A percentile compares a stretch with the other conserved stretches of the same genome.
These are phyloP conservation scores for Grus americana DNA, from an alignment of 2,113 vertebrate genomes.

Conservation along the genomic window DNA sequence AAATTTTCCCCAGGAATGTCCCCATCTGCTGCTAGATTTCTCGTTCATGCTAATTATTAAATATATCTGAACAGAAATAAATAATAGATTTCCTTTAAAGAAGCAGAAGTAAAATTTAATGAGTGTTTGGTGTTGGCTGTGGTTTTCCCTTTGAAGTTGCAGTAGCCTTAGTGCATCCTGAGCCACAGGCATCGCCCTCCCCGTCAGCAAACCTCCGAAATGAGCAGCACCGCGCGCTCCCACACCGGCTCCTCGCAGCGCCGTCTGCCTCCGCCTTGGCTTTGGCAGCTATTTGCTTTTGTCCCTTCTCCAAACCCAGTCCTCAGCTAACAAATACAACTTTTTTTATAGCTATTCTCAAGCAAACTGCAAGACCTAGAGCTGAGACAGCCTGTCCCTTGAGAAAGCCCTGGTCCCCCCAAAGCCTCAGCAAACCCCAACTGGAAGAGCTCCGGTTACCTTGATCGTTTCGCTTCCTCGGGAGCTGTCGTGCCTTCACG, in stretches of 20 bases:
- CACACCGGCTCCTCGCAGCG: rapidly evolving
- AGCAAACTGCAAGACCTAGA: background rate
- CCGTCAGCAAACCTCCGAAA: rapidly evolving
- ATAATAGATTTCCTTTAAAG: conserved; percentile 42
- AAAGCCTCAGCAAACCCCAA: background rate
- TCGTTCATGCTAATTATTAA: conserved; percentile 54
- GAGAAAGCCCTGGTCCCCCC: background rate
- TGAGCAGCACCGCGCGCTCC: rapidly evolving
- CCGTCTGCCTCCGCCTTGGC: no score
- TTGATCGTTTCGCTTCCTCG: rapidly evolving
- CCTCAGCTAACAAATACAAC: background rate
- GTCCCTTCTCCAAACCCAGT: background rate
- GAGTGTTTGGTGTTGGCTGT: background rate
- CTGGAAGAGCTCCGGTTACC: background rate
- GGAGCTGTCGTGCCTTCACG: rapidly evolving
- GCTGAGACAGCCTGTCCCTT: background rate
- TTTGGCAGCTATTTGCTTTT: background rate
- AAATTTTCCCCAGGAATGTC: conserved; percentile 39
- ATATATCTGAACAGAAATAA: conserved; percentile 36
- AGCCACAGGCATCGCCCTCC: background rate
- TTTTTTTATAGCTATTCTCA: background rate
- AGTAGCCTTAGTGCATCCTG: background rate
- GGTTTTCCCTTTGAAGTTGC: background rate
- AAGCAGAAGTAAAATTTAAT: background rate
- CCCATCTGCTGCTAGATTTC: conserved; percentile 62